These are phyloP conservation scores for Chloroceryle inda DNA, from an alignment of 2,797 vertebrate genomes.

Conservation along the genomic window DNA sequence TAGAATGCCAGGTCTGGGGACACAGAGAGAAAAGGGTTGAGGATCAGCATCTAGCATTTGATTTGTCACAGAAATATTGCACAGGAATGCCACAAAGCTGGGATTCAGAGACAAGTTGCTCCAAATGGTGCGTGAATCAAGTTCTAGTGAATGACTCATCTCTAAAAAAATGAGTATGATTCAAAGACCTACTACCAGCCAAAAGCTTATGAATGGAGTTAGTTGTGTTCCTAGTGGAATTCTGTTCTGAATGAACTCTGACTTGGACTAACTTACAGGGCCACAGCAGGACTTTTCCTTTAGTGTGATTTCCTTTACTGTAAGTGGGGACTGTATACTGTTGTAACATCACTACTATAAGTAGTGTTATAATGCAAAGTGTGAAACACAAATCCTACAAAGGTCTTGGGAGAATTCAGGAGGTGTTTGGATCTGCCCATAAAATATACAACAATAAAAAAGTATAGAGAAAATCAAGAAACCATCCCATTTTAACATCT, in stretches of 20 bases:
- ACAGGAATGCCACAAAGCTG: neutral
- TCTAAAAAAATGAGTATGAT: neutral
- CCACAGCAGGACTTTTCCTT: neutral
- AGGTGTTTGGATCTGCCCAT: neutral
- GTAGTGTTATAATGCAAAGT: neutral
- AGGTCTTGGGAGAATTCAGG: neutral
- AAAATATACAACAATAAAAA: neutral
- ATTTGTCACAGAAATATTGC: neutral
- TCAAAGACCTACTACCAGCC: neutral
- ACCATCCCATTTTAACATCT: rapidly evolving
- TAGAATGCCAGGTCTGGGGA: neutral
- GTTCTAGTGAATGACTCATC: neutral
- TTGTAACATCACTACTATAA: neutral
- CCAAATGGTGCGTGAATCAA: neutral
- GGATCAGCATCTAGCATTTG: neutral
- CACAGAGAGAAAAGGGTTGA: neutral
- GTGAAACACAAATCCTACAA: neutral
- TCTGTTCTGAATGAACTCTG: neutral
- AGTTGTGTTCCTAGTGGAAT: neutral
- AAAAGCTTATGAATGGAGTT: neutral
- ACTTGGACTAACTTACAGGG: neutral
- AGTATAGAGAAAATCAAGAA: neutral
- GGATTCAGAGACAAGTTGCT: neutral
- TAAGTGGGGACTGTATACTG: neutral
- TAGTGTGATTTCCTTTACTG: neutral